Percentiles rank a stretch among this genome's conserved stretches.
Conservation (phyloP, 2,797 vertebrate genomes). For the Pseudomugil tenellus region DNA sequence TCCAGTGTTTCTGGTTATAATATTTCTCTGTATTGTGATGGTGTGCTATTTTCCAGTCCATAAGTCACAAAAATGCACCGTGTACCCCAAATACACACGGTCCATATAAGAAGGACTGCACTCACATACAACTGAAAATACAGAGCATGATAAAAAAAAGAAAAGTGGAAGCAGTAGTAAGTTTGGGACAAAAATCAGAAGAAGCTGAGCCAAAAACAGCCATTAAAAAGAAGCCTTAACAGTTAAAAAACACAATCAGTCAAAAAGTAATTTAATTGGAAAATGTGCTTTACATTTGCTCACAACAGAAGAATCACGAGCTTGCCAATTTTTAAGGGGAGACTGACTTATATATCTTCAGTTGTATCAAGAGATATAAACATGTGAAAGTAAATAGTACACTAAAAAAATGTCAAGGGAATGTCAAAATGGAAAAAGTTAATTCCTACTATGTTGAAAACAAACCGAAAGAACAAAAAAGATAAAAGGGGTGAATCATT, state of each 20-base stretch:
- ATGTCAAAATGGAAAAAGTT: neutral
- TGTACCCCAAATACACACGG: conserved; percentile 42
- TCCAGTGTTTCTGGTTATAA: conserved; percentile 48
- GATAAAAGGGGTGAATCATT: neutral
- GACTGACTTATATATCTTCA: neutral
- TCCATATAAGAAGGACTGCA: conserved; percentile 34
- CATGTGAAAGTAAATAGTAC: neutral
- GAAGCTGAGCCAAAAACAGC: conserved; percentile 8
- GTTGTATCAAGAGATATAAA: neutral
- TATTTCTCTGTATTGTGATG: conserved; percentile 62
- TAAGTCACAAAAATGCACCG: conserved; percentile 57
- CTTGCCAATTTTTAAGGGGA: neutral
- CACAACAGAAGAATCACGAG: too few species aligned
- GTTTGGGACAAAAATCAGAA: conserved; percentile 6
- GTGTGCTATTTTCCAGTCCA: conserved; percentile 73
- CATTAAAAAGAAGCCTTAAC: too few species aligned
- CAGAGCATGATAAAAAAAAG: conserved; percentile 44
- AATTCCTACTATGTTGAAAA: neutral
- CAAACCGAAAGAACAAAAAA: neutral
- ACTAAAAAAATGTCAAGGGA: neutral
- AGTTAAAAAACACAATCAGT: conserved; percentile 23
- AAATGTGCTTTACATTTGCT: too few species aligned
- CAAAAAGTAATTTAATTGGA: neutral
- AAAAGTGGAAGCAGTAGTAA: conserved; percentile 27
- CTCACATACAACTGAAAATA: conserved; percentile 56